Evolutionary conservation across 1,140 invertebrate species (phyloP).

Genomic region (Rhynchophorus ferrugineus): DNA sequence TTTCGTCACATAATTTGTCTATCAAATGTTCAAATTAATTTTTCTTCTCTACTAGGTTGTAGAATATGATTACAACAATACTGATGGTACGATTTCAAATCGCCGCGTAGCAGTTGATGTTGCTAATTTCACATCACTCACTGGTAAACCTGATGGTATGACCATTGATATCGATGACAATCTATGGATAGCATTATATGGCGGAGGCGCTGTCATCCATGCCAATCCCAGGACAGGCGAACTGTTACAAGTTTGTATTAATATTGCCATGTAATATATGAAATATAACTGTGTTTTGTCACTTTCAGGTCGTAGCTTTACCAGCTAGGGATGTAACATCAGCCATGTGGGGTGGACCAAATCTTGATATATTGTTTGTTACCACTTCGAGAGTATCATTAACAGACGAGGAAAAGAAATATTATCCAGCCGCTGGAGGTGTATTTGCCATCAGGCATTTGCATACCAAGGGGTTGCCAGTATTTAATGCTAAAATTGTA

Average conservation of each 20-base stretch:
- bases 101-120: not conserved
- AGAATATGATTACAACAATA: slow-evolving; percentile 66
- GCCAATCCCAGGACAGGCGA: slow-evolving; percentile 46
- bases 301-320: slow-evolving; percentile 39
- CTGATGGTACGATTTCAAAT: slow-evolving; percentile 48
- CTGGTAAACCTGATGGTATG: slow-evolving; percentile 60
- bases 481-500: slow-evolving; percentile 25
- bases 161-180: slow-evolving; percentile 58
- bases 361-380: slow-evolving; percentile 67
- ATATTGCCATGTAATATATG: not conserved
- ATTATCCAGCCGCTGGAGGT: slow-evolving; percentile 57
- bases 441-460: slow-evolving; percentile 63
- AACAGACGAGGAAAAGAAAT: slow-evolving; percentile 46
- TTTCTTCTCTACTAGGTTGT: too few relatives aligned
- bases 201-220: slow-evolving; percentile 46
- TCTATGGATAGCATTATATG: slow-evolving; percentile 55
- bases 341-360: slow-evolving; percentile 67
- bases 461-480: slow-evolving; percentile 50
- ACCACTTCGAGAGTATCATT: slow-evolving; percentile 52
- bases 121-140: slow-evolving; percentile 22
- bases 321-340: slow-evolving; percentile 70
- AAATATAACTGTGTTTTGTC: not conserved
- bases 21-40: too few relatives aligned
- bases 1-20: too few relatives aligned
- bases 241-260: slow-evolving; percentile 42